These are phyloP conservation scores for Villa cingulata DNA, from an alignment of 2,888 invertebrate genomes.

Conservation along the genomic window DNA sequence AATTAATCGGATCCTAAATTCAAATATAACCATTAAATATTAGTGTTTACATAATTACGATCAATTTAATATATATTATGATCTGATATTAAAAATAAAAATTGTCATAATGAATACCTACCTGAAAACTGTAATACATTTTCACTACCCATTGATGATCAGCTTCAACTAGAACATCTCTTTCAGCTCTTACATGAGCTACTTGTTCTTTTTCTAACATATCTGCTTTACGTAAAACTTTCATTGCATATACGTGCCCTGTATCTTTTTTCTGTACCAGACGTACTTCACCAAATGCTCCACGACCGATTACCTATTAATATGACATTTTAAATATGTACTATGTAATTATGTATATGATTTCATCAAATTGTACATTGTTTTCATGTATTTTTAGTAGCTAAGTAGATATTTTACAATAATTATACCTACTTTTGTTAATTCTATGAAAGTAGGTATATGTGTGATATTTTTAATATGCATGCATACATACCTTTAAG, in stretches of 20 bases:
- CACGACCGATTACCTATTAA: slow-evolving; percentile 70
- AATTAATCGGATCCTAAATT: slow-evolving; percentile 92
- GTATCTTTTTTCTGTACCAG: slow-evolving; percentile 99
- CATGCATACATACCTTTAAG: slow-evolving; percentile 47
- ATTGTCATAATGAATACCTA: slow-evolving; percentile 13
- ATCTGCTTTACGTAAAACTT: slow-evolving; percentile 95
- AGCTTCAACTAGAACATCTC: slow-evolving; percentile 96
- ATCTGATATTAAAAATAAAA: background rate
- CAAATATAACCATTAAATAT: too few species aligned
- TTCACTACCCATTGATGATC: slow-evolving; percentile 99
- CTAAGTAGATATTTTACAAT: too few species aligned
- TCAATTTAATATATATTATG: background rate
- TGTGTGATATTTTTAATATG: too few species aligned
- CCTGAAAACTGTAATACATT: slow-evolving; percentile 98
- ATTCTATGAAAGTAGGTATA: background rate
- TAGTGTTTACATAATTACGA: too few species aligned
- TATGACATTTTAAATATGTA: too few species aligned
- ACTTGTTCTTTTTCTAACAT: slow-evolving; percentile 99
- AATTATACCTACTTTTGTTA: background rate
- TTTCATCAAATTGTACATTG: too few species aligned
- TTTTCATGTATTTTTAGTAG: too few species aligned
- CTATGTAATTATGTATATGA: too few species aligned
- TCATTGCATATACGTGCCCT: slow-evolving; percentile 99
- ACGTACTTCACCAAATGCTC: slow-evolving; percentile 88
- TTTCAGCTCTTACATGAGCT: slow-evolving; percentile 94